Percentiles rank a stretch among this genome's conserved stretches.
These are phyloP conservation scores for Cantharis flavilabris DNA, from an alignment of 2,888 invertebrate species.

Conservation along the genomic window DNA sequence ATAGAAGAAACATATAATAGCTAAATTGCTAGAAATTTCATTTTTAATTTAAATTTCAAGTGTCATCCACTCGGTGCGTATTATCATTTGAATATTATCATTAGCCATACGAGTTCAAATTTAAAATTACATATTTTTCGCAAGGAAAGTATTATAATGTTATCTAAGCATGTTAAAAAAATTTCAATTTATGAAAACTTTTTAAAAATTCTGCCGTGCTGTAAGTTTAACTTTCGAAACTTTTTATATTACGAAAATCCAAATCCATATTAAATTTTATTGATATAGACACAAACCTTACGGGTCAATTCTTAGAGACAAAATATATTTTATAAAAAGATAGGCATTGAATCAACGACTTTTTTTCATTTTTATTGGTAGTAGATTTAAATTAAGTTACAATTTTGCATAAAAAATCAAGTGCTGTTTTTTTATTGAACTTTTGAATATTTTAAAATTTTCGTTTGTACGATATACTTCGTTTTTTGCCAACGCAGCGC, in stretches of 20 bases:
- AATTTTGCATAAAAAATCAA: not conserved
- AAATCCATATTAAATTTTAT: constrained; percentile 19
- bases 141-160: not conserved
- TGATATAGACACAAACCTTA: constrained; percentile 10
- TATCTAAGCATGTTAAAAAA: not conserved
- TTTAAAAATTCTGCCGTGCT: not conserved
- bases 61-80: too few relatives aligned
- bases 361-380: not conserved
- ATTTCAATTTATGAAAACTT: not conserved
- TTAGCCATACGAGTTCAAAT: not conserved
- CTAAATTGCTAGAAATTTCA: too few relatives aligned
- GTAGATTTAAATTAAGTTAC: not conserved
- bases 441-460: not conserved
- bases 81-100: too few relatives aligned
- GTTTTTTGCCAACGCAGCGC: too few relatives aligned
- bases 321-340: constrained; percentile 11
- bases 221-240: not conserved
- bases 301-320: constrained; percentile 15
- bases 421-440: not conserved
- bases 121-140: not conserved
- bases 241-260: constrained; percentile 14
- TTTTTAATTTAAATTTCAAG: too few relatives aligned
- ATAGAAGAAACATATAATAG: too few relatives aligned
- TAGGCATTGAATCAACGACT: constrained; percentile 10
- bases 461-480: too few relatives aligned